Base-by-base conservation (phyloP, 1,140 invertebrate genomes). In the Drosophila persimilis region DNA sequence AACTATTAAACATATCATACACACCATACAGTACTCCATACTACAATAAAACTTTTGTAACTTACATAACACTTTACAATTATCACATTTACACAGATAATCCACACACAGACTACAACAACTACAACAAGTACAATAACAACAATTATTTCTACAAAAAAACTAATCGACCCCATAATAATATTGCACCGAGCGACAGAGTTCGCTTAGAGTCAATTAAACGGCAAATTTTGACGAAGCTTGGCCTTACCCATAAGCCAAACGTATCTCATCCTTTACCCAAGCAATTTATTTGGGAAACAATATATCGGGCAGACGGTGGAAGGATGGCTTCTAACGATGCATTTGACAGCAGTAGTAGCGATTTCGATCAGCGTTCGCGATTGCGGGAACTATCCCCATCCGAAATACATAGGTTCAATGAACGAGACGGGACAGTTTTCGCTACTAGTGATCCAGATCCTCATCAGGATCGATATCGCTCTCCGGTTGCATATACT, bases 141-240 rank as follows among this genome's bases (percentile, higher is more conserved):
- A 64, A 79, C 61, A 78, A 73, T 60, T 73, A 81, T 22, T 67
- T 72, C 63, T 59, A 80, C 66, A 86, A 69, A 58, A 70, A 78
- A 66, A 62, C 55, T 29, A 79, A 67, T 71, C 51, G 66, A 53
- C 63, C 53, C 45, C 57, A 76, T 43, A 76, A 71, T 26, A 78
- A 84, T 65, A 77, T 78, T 60, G 60, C 63, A 52, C 74, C 71
- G 26, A 91, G 74, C 50, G 95, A 95, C 70, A 92, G 92, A 20
- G 90, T 95, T 22, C 92, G 95, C 50, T 91, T 96, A 29, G 95
- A 96, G 81, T 94, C 95, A 2, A 96, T 96, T 74, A 96, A 96
- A 84, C 93, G 94, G 48, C 95, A 96, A 90, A 96, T 96, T 66
- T 91, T 96, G 11, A 93, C 93, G 6, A 96, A 96, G 90, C 92